Evolutionary conservation across 2,113 vertebrate genomes (phyloP).

Genomic region (Eulemur macaco): DNA sequence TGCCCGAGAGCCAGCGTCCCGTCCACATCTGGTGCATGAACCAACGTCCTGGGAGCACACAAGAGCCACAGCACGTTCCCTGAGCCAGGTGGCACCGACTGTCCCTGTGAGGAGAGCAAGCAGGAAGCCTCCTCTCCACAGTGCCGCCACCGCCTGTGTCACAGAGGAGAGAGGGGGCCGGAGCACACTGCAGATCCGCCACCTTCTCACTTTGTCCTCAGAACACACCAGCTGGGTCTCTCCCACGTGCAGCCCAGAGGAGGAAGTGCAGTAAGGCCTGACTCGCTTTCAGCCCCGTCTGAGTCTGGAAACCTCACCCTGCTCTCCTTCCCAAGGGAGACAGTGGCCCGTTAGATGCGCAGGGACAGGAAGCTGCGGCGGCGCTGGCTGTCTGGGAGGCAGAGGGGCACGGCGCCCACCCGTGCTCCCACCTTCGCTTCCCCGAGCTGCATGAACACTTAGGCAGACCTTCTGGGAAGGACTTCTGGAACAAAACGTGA

Average conservation of each 20-base stretch:
- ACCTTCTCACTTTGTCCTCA: slow-evolving; percentile 58
- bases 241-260: slow-evolving; percentile 76
- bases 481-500: slow-evolving; percentile 3
- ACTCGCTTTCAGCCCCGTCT: slow-evolving; percentile 69
- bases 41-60: background rate
- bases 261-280: slow-evolving; percentile 49
- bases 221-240: background rate
- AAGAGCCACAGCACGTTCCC: background rate
- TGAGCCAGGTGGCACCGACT: background rate
- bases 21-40: too few species aligned
- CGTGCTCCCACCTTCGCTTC: background rate
- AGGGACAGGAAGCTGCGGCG: background rate
- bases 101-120: background rate
- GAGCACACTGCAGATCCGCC: background rate
- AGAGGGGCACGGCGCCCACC: background rate
- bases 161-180: background rate
- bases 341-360: slow-evolving; percentile 79
- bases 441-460: slow-evolving; percentile 72
- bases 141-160: fast-evolving
- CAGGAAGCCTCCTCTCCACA: background rate
- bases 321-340: slow-evolving; percentile 80
- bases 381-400: background rate
- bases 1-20: background rate
- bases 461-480: slow-evolving; percentile 33
- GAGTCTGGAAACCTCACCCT: slow-evolving; percentile 84